A percentile compares a stretch with the other conserved stretches of the same genome.
Evolutionary conservation across 2,888 invertebrate genomes (phyloP).

Genomic region (Andrena bucephala): DNA sequence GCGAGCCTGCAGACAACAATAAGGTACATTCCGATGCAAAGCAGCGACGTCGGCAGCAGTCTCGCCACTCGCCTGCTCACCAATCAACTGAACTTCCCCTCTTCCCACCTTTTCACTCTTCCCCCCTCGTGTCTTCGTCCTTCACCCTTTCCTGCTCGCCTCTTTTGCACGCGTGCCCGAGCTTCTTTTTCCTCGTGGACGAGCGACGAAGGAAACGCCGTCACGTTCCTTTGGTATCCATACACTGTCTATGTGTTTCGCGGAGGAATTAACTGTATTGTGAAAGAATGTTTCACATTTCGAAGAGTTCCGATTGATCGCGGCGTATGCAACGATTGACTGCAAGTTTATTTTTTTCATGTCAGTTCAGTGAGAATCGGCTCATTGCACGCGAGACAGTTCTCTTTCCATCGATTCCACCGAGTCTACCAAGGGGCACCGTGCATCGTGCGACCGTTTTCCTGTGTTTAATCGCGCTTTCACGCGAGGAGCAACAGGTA

Average conservation of each 20-base stretch:
- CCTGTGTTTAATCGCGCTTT: conserved; percentile 70
- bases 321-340: too few species aligned
- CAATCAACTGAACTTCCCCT: conserved; percentile 59
- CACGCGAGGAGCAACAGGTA: conserved; percentile 58
- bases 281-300: too few species aligned
- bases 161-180: conserved; percentile 32
- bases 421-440: conserved; percentile 22
- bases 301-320: too few species aligned
- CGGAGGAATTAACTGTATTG: too few species aligned
- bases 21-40: conserved; percentile 80
- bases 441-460: conserved; percentile 30
- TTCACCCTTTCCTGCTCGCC: conserved; percentile 54
- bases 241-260: not conserved
- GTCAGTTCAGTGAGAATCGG: not conserved
- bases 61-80: conserved; percentile 55
- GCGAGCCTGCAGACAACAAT: conserved; percentile 76
- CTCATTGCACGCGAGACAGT: not conserved
- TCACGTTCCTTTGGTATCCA: not conserved
- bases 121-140: conserved; percentile 42
- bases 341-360: too few species aligned
- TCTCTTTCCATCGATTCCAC: conserved; percentile 20
- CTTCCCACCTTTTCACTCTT: conserved; percentile 22
- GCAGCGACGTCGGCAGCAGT: conserved; percentile 54
- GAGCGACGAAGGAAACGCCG: not conserved
- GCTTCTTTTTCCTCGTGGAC: conserved; percentile 30